Evolutionary conservation across 53 echinoderm and acorn worm genomes (phyloP).

Genomic region (Astropecten irregularis): DNA sequence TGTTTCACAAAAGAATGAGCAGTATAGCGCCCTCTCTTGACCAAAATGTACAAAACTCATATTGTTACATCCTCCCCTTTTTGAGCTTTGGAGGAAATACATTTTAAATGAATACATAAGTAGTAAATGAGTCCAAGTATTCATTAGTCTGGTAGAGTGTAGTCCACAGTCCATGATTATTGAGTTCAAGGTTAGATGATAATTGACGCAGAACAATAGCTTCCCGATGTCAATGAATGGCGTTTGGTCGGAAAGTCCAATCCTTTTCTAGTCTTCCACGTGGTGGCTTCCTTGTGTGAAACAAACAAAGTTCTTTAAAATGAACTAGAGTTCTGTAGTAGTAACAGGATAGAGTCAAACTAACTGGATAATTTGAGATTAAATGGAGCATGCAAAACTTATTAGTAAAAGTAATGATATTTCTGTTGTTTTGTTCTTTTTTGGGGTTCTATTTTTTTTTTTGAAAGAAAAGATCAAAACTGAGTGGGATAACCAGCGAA

Average conservation of each 20-base stretch:
- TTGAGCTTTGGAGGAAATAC: background rate
- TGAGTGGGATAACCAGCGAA: background rate
- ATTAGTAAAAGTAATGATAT: background rate
- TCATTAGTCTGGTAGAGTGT: background rate
- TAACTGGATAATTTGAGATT: too few relatives aligned
- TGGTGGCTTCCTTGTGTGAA: too few relatives aligned
- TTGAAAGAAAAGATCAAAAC: background rate
- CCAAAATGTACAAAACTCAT: too few relatives aligned
- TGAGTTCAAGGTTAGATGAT: background rate
- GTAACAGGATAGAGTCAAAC: too few relatives aligned
- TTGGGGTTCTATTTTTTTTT: background rate
- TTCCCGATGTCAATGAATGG: too few relatives aligned
- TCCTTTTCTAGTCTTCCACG: too few relatives aligned
- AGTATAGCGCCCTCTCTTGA: too few relatives aligned
- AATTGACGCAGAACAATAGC: too few relatives aligned
- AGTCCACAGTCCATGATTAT: background rate
- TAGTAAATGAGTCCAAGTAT: background rate
- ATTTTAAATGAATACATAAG: background rate
- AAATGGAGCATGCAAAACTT: background rate
- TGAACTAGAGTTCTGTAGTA: too few relatives aligned
- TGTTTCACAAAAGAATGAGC: background rate
- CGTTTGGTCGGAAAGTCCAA: too few relatives aligned
- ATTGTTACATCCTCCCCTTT: conserved; percentile 10
- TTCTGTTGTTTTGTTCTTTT: background rate
- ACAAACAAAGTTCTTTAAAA: too few relatives aligned